Conservation (phyloP, 2,797 vertebrate species). For the Sebastes minor region DNA sequence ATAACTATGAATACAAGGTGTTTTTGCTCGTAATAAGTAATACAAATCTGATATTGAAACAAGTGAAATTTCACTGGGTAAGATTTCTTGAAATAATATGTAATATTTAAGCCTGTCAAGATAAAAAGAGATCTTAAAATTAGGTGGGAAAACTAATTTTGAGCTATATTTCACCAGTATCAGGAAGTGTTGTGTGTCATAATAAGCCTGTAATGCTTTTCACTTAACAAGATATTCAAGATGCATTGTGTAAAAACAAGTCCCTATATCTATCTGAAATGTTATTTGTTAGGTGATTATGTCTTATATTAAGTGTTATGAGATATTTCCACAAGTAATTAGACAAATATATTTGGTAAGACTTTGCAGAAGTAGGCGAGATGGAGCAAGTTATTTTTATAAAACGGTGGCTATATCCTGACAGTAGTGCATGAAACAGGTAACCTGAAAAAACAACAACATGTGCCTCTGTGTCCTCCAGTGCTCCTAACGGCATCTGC, state of each 20-base stretch:
- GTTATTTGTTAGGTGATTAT: neutral
- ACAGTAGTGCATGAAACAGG: too few species aligned
- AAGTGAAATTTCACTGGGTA: neutral
- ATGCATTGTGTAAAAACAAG: neutral
- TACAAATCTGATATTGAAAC: neutral
- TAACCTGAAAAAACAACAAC: too few species aligned
- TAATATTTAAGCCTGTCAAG: neutral
- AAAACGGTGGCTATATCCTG: too few species aligned
- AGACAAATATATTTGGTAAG: too few species aligned
- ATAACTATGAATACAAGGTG: neutral
- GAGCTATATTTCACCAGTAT: neutral
- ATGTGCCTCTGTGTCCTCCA: too few species aligned
- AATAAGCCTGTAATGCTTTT: neutral
- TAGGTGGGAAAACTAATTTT: neutral
- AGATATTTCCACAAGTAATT: neutral
- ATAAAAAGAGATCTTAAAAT: neutral
- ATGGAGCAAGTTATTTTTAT: too few species aligned
- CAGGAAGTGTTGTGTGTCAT: too few species aligned
- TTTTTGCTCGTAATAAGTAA: neutral
- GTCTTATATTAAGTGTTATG: neutral
- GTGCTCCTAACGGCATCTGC: too few species aligned
- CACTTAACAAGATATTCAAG: neutral
- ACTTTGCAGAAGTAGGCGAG: too few species aligned
- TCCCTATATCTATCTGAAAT: neutral
- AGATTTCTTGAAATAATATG: neutral